Evolutionary conservation across 2,888 invertebrate species (phyloP).

Genomic region (Escarpia spicata): DNA sequence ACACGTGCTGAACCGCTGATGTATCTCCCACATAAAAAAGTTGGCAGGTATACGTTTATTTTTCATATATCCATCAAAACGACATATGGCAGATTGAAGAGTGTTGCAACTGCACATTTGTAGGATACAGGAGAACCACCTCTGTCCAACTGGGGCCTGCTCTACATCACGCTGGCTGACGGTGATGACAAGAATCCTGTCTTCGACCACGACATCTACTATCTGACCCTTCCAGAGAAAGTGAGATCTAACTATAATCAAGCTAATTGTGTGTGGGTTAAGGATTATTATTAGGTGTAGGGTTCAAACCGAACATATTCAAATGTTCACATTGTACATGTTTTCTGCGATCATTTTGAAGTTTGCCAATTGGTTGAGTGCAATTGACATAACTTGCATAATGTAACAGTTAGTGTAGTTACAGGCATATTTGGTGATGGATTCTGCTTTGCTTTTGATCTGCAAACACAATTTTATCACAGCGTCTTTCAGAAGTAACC

Average conservation of each 20-base stretch:
- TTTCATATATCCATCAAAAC: too few species aligned
- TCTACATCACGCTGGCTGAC: constrained; percentile 32
- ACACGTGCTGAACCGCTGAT: too few species aligned
- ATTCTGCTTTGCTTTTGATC: not conserved
- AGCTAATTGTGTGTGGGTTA: constrained; percentile 1
- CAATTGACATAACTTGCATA: too few species aligned
- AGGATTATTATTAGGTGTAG: too few species aligned
- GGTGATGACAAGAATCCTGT: constrained; percentile 38
- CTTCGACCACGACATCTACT: constrained; percentile 32
- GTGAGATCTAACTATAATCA: constrained; percentile 18
- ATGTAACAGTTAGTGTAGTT: not conserved
- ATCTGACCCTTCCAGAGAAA: constrained; percentile 32
- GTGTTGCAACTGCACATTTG: not conserved
- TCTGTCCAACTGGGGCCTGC: constrained; percentile 31
- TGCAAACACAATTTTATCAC: not conserved
- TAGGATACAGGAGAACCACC: not conserved
- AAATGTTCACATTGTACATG: too few species aligned
- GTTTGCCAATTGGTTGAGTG: too few species aligned
- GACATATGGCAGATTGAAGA: not conserved
- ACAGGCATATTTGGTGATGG: not conserved
- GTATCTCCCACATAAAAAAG: too few species aligned
- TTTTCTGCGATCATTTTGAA: too few species aligned
- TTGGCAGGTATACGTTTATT: too few species aligned
- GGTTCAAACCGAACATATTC: too few species aligned
- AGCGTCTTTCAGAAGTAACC: not conserved